phyloP scores from a whole-genome alignment of 2,797 vertebrate genomes.

The Numenius phaeopus region DNA sequence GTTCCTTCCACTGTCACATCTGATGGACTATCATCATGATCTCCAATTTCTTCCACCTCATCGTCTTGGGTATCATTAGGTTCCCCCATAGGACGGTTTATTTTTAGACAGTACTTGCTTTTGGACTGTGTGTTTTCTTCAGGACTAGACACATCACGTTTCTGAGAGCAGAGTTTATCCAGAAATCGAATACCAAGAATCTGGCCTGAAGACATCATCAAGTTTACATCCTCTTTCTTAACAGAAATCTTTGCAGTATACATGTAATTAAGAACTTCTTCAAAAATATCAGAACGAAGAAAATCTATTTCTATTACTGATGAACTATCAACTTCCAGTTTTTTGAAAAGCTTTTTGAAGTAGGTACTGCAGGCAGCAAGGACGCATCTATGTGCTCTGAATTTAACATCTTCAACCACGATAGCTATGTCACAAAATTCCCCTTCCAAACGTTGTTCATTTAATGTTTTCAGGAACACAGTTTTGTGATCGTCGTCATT shows the following conservation, averaged over 20 bases:
- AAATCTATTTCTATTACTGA: slow-evolving; percentile 97
- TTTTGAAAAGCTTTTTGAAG: slow-evolving; percentile 97
- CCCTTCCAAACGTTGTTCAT: slow-evolving; percentile 94
- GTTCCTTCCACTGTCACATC: slow-evolving; percentile 92
- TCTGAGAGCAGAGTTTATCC: slow-evolving; percentile 95
- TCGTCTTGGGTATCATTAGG: slow-evolving; percentile 90
- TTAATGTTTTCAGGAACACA: slow-evolving; percentile 94
- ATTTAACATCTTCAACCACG: slow-evolving; percentile 96
- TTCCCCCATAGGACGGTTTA: slow-evolving; percentile 91
- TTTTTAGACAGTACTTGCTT: slow-evolving; percentile 93
- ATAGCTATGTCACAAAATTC: slow-evolving; percentile 97
- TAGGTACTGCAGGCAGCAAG: slow-evolving; percentile 95
- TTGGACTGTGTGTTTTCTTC: slow-evolving; percentile 88
- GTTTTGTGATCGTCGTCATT: slow-evolving; percentile 98
- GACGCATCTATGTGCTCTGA: slow-evolving; percentile 93
- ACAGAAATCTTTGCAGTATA: slow-evolving; percentile 95
- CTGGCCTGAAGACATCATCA: slow-evolving; percentile 97
- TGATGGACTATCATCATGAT: slow-evolving; percentile 89
- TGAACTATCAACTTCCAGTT: slow-evolving; percentile 93
- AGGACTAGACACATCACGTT: slow-evolving; percentile 90
- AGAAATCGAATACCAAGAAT: slow-evolving; percentile 95
- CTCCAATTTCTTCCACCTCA: slow-evolving; percentile 89
- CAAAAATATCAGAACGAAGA: slow-evolving; percentile 95
- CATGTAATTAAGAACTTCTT: slow-evolving; percentile 97
- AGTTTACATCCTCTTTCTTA: slow-evolving; percentile 94